Base-by-base conservation (phyloP, 2,888 invertebrate genomes). In the Calameuta filiformis region DNA sequence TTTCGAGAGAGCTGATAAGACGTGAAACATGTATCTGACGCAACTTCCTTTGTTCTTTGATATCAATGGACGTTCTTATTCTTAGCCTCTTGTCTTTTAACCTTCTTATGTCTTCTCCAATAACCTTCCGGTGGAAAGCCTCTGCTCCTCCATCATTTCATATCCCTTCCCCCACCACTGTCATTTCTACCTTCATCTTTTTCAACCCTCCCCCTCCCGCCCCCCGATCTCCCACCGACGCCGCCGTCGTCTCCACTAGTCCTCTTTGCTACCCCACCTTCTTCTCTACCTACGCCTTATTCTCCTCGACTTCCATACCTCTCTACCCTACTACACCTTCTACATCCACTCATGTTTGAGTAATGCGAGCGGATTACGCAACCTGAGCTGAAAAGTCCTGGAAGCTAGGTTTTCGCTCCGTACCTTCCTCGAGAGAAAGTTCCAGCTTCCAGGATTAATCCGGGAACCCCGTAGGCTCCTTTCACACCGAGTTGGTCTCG, bases 291-390 rank as follows among this genome's bases (percentile, higher is more conserved):
- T 34, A 68, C 75, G 75, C 74, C 37, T 75, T 75, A 35, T 37
- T 69, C 33, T 56, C 56, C 56, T 56, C 23, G 23, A 9, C 56
- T 56, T 23, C 56, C 56, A 56, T 56, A 56, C 56, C 23, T 56
- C 23, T 56, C 31, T 74, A 12, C 76, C 68, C 76, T 75, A 33
- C 75, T 37, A 73, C 71, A 56, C 75, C 79, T 77, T 33, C 68
- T 75, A 77, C 80, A 84, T 81, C 81, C 81, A 82, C 82, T 82
- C 83, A 81, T 85, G 84, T 83, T 84, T 85, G 84, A 85, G 83
- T 85, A 85, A 85, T 84, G 82, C 81, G 81, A 81, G 79, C 78
- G 83, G 85, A 85, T 85, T 85, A 85, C 82, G 79, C 75, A 80
- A 83, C 81, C 82, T 80, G 81, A 83, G 84, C 85, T 82, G 82